phyloP scores from a whole-genome alignment of 2,113 vertebrate genomes.

The Cinclus mexicanus region DNA sequence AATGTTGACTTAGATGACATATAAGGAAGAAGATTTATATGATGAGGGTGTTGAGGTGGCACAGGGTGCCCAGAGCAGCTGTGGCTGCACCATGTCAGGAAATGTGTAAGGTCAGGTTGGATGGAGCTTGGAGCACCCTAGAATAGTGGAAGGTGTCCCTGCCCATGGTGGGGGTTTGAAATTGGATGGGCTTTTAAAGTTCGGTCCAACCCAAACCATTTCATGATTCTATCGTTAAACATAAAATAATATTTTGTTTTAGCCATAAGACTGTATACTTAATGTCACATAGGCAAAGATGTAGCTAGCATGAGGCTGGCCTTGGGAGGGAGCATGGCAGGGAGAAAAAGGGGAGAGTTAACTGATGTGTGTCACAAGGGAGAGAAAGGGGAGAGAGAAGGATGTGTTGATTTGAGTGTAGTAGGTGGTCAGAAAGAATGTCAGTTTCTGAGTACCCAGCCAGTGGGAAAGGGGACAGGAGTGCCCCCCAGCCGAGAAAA shows the following conservation, averaged over 20 bases:
- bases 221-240: background rate
- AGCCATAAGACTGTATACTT: background rate
- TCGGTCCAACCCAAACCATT: background rate
- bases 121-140: background rate
- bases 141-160: background rate
- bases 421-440: background rate
- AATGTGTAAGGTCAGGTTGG: background rate
- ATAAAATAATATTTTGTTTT: background rate
- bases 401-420: background rate
- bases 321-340: fast-evolving
- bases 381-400: background rate
- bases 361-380: background rate
- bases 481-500: fast-evolving
- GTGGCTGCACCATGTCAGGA: background rate
- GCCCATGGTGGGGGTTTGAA: background rate
- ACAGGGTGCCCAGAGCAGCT: background rate
- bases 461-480: background rate
- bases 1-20: background rate
- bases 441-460: background rate
- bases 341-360: background rate
- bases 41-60: no score
- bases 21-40: background rate
- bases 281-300: background rate
- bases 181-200: background rate
- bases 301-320: background rate